Conservation (phyloP, 2,113 vertebrate species). For the Plestiodon gilberti region DNA sequence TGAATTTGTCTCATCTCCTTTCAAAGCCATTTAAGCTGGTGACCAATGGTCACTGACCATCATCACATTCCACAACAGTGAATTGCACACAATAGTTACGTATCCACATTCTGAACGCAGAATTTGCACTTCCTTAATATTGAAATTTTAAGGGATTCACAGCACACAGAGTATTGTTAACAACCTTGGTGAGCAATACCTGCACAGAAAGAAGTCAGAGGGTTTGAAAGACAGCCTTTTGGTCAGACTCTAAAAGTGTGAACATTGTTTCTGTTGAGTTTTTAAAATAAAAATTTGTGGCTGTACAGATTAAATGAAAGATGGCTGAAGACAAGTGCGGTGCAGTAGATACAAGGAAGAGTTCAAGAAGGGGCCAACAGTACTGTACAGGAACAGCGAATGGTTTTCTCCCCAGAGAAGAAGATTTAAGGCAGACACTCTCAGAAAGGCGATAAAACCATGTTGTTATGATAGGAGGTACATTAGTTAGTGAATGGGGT, state of each 20-base stretch:
- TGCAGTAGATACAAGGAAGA: neutral
- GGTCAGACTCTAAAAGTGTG: neutral
- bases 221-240: neutral
- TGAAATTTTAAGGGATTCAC: too few species aligned
- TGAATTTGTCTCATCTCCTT: too few species aligned
- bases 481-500: constrained; percentile 25
- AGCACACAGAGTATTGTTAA: too few species aligned
- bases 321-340: neutral
- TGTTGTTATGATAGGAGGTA: constrained; percentile 7
- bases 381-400: neutral
- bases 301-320: neutral
- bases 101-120: neutral
- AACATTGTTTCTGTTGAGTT: neutral
- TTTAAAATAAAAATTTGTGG: neutral
- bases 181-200: neutral
- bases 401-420: neutral
- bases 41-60: too few species aligned
- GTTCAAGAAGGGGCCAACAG: neutral
- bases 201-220: neutral
- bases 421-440: constrained; percentile 3
- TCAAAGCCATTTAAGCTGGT: too few species aligned
- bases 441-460: neutral
- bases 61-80: too few species aligned
- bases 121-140: neutral
- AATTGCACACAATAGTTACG: too few species aligned